These are phyloP conservation scores for Pseudomyrmex flavicornis DNA, from an alignment of 1,140 invertebrate species.

Conservation along the genomic window DNA sequence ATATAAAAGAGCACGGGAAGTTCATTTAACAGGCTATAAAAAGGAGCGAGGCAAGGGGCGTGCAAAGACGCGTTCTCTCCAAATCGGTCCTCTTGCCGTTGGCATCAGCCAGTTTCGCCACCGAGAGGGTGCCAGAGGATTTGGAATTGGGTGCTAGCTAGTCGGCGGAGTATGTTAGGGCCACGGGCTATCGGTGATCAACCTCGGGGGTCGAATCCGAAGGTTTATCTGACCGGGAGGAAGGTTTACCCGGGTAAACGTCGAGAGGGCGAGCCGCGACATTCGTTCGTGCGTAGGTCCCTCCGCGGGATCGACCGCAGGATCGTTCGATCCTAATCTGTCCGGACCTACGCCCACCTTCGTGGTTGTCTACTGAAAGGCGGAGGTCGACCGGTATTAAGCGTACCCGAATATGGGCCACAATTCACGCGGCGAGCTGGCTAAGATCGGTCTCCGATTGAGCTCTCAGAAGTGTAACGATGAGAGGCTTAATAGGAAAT, in stretches of 20 bases:
- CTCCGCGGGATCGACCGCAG: constrained; percentile 62
- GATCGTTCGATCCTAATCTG: constrained; percentile 72
- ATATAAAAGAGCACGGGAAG: constrained; percentile 82
- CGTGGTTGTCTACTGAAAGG: constrained; percentile 55
- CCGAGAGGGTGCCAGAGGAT: constrained; percentile 69
- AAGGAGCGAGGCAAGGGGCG: constrained; percentile 58
- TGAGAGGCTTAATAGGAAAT: constrained; percentile 5
- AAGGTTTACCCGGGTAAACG: constrained; percentile 69
- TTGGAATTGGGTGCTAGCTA: constrained; percentile 72
- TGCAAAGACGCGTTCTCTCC: constrained; percentile 21
- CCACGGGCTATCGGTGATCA: constrained; percentile 75
- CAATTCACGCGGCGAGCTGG: background rate
- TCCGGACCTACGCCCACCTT: constrained; percentile 27
- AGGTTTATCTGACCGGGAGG: constrained; percentile 71
- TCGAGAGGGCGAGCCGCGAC: constrained; percentile 35
- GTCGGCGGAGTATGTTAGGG: constrained; percentile 69
- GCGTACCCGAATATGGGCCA: constrained; percentile 27
- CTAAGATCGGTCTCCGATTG: constrained; percentile 15
- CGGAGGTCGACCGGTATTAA: constrained; percentile 33
- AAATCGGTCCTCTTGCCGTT: constrained; percentile 62
- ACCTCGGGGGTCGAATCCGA: constrained; percentile 69
- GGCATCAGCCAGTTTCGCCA: constrained; percentile 60
- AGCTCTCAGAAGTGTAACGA: constrained; percentile 31
- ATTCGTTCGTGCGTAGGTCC: constrained; percentile 51
- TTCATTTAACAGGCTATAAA: constrained; percentile 84